Conservation (phyloP, 2,888 invertebrate species). For the Acrobasis repandana region DNA sequence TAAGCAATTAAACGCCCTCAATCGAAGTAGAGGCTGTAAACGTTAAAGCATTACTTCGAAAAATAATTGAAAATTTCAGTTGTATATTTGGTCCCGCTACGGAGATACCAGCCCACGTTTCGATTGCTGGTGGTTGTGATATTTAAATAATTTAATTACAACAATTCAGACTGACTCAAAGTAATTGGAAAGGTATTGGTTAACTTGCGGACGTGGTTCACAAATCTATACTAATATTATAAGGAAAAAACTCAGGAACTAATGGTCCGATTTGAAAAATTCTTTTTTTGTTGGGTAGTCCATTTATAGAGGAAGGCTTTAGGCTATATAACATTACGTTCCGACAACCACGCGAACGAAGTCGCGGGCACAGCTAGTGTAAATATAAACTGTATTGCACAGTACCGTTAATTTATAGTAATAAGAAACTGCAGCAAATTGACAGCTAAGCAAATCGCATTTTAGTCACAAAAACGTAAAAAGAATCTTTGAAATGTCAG, state of each 20-base stretch:
- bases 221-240: too few relatives aligned
- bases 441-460: too few relatives aligned
- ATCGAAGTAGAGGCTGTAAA: constrained; percentile 43
- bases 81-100: constrained; percentile 35
- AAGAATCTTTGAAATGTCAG: too few relatives aligned
- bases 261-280: too few relatives aligned
- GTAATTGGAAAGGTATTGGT: background rate
- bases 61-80: constrained; percentile 53
- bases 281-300: too few relatives aligned
- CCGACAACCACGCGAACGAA: too few relatives aligned
- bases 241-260: too few relatives aligned
- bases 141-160: constrained; percentile 16
- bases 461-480: too few relatives aligned
- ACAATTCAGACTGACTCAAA: constrained; percentile 8
- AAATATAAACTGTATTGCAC: too few relatives aligned
- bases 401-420: background rate
- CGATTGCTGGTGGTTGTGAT: constrained; percentile 1
- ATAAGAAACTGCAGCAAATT: background rate
- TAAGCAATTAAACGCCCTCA: constrained; percentile 58
- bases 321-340: too few relatives aligned
- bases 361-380: too few relatives aligned
- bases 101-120: constrained; percentile 22
- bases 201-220: background rate
- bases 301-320: too few relatives aligned
- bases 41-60: constrained; percentile 45